These are phyloP conservation scores for Canis aureus DNA, from an alignment of 2,113 vertebrate genomes.

Conservation along the genomic window DNA sequence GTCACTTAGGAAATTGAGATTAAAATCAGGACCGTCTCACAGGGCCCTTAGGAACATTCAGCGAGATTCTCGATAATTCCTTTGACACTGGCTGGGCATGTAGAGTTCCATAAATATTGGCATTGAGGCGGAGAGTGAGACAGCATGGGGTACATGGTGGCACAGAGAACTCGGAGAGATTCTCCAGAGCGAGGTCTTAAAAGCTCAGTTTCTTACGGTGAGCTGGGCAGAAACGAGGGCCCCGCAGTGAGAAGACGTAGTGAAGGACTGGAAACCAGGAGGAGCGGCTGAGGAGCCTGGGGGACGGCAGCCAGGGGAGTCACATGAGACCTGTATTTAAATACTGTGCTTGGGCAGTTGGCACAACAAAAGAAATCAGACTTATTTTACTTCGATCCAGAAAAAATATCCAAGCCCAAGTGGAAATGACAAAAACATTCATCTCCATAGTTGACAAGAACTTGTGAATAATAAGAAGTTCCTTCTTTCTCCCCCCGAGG, in stretches of 20 bases:
- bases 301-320: background rate
- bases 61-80: background rate
- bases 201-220: background rate
- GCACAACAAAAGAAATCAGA: background rate
- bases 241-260: background rate
- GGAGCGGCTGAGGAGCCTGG: background rate
- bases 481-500: background rate
- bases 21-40: background rate
- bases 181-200: background rate
- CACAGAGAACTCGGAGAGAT: background rate
- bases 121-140: background rate
- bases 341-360: background rate
- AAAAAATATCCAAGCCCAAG: slow-evolving; percentile 6
- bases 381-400: background rate
- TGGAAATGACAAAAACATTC: slow-evolving; percentile 6
- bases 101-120: background rate
- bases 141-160: fast-evolving
- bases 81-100: background rate
- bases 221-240: background rate
- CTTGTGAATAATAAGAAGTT: background rate
- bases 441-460: background rate
- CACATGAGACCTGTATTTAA: background rate
- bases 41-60: background rate
- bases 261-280: background rate
- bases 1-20: background rate